Conservation (phyloP, 2,888 invertebrate genomes). For the Thecophora atra region DNA sequence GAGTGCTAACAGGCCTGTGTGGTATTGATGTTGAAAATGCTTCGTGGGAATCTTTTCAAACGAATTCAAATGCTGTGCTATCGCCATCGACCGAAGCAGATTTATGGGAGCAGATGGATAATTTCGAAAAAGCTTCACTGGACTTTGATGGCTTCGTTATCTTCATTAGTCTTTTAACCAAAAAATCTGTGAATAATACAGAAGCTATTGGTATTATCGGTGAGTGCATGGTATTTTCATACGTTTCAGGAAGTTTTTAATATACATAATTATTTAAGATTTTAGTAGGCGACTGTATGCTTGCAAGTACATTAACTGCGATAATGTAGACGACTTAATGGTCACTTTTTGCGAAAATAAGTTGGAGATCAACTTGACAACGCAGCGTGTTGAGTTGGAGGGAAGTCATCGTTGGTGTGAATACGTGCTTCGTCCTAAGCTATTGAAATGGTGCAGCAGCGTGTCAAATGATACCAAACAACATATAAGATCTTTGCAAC, state of each 20-base stretch:
- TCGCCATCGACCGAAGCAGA: constrained; percentile 6
- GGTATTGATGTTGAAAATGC: constrained; percentile 26
- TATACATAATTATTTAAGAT: constrained; percentile 46
- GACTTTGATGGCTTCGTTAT: constrained; percentile 51
- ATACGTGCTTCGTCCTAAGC: constrained; percentile 68
- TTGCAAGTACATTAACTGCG: constrained; percentile 50
- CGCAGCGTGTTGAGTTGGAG: constrained; percentile 35
- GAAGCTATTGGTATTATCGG: constrained; percentile 53
- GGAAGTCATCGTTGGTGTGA: constrained; percentile 53
- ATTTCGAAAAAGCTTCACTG: neutral
- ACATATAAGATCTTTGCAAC: constrained; percentile 69
- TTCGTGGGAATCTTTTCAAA: constrained; percentile 13
- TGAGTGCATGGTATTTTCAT: constrained; percentile 39
- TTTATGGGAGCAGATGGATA: neutral
- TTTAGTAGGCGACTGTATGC: constrained; percentile 49
- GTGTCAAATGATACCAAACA: constrained; percentile 25
- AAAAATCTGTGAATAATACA: constrained; percentile 48
- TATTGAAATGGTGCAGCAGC: constrained; percentile 55
- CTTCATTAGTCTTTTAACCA: constrained; percentile 53
- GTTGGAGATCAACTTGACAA: constrained; percentile 40
- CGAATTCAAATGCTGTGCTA: neutral
- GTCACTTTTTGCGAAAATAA: constrained; percentile 44
- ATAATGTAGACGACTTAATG: constrained; percentile 50
- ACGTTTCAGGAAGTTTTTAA: neutral
- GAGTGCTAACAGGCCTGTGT: constrained; percentile 49